phyloP scores from a whole-genome alignment of 1,140 invertebrate genomes.

The Drosophila rhopaloa region DNA sequence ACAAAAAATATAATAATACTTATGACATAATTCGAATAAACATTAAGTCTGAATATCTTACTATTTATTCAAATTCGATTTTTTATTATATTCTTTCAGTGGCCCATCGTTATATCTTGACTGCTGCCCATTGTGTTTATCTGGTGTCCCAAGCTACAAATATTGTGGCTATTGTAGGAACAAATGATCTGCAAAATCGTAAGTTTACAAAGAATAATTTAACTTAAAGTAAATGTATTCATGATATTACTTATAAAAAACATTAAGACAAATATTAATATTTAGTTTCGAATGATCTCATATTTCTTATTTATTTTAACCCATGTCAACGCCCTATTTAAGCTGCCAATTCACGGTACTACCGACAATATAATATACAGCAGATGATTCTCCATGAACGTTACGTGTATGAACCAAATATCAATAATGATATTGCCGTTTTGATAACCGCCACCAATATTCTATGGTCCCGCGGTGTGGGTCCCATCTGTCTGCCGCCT shows the following conservation, averaged over 20 bases:
- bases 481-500: constrained; percentile 77
- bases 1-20: not conserved
- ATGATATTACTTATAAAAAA: not conserved
- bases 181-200: constrained; percentile 58
- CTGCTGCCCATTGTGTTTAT: constrained; percentile 67
- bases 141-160: constrained; percentile 30
- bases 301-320: not conserved
- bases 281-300: no score
- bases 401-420: constrained; percentile 46
- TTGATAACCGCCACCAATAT: constrained; percentile 54
- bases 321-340: constrained; percentile 1
- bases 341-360: constrained; percentile 60
- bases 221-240: not conserved
- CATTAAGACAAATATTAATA: no score
- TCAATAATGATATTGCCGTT: constrained; percentile 70
- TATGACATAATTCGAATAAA: not conserved
- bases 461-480: constrained; percentile 71
- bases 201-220: constrained; percentile 23
- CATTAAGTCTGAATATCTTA: not conserved
- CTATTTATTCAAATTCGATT: no score
- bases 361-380: constrained; percentile 53
- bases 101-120: constrained; percentile 62
- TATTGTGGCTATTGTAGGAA: constrained; percentile 61
- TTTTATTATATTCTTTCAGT: constrained; percentile 28
- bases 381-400: constrained; percentile 50